A percentile compares a stretch with the other conserved stretches of the same genome.
Evolutionary conservation across 2,797 vertebrate genomes (phyloP).

Genomic region (Pangasius krempfi): DNA sequence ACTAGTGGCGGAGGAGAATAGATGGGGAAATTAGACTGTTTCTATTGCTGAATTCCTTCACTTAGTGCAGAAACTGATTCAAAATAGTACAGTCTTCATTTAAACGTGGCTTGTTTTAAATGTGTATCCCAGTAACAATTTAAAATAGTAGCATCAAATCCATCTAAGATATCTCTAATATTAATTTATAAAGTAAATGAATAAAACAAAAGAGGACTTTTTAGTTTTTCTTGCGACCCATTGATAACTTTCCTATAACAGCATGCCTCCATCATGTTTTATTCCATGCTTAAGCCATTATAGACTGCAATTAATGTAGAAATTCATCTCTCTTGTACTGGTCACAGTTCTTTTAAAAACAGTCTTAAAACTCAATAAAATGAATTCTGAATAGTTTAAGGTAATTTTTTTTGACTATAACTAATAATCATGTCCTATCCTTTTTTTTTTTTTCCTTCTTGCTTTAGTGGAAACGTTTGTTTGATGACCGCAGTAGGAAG

Average conservation of each 20-base stretch:
- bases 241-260: neutral
- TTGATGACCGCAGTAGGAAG: neutral
- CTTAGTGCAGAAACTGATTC: neutral
- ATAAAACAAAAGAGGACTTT: neutral
- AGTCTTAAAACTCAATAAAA: neutral
- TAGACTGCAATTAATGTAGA: neutral
- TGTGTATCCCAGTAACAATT: neutral
- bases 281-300: neutral
- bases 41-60: neutral
- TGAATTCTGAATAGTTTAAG: neutral
- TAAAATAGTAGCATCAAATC: neutral
- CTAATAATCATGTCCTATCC: neutral
- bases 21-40: neutral
- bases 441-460: neutral
- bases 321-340: neutral
- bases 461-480: conserved; percentile 21
- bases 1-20: no score
- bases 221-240: neutral
- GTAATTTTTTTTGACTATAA: neutral
- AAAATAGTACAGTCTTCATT: neutral
- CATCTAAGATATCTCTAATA: neutral
- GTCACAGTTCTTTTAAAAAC: neutral
- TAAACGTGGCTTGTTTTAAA: neutral
- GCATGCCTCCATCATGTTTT: neutral
- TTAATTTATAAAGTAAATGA: neutral